Percentiles rank a stretch among this genome's conserved stretches.
Conservation (phyloP, 1,140 invertebrate species). For the Notospermus geniculatus region DNA sequence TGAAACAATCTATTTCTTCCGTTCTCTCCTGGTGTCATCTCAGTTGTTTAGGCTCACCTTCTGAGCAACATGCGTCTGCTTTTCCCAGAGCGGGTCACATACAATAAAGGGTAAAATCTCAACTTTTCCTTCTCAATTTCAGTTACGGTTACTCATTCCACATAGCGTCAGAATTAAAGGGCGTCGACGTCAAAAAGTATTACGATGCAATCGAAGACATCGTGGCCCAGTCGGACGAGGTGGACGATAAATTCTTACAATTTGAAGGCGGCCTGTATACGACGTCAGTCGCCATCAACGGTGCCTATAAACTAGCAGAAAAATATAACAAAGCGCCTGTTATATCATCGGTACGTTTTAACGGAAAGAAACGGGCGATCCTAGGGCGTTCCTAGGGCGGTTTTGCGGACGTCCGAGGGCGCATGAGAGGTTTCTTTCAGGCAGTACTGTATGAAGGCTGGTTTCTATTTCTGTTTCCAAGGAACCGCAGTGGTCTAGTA, state of each 20-base stretch:
- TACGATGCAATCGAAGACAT: conserved; percentile 84
- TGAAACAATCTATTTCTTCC: no score
- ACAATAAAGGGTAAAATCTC: conserved; percentile 25
- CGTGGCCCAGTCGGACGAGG: conserved; percentile 91
- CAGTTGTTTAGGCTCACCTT: no score
- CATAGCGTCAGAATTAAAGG: conserved; percentile 67
- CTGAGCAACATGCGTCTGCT: no score
- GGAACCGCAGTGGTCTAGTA: no score
- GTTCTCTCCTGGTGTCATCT: no score
- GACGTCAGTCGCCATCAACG: conserved; percentile 69
- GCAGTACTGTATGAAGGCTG: background rate
- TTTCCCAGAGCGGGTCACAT: no score
- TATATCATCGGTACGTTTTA: conserved; percentile 43
- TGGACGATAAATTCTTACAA: conserved; percentile 79
- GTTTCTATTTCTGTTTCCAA: background rate
- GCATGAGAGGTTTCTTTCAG: no score
- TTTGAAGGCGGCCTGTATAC: conserved; percentile 85
- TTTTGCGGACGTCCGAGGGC: no score
- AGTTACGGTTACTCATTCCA: conserved; percentile 83
- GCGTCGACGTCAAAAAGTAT: conserved; percentile 61
- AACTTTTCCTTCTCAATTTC: conserved; percentile 29
- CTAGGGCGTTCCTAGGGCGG: no score
- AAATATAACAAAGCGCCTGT: conserved; percentile 69
- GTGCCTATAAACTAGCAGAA: conserved; percentile 71
- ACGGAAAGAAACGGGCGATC: no score